Conservation (phyloP, 2,113 vertebrate species). For the Rhipidura dahli region DNA sequence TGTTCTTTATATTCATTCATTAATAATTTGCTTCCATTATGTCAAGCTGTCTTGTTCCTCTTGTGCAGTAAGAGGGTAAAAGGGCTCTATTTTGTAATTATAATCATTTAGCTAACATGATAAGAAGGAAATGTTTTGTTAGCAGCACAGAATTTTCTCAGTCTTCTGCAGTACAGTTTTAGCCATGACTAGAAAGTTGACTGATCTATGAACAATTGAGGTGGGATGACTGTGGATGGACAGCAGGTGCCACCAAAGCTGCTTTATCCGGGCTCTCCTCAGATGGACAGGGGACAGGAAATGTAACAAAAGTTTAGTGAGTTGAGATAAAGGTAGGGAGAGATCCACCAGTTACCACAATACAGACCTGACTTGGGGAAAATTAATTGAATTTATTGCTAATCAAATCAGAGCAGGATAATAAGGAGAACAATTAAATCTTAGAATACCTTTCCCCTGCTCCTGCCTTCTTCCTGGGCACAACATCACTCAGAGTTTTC, state of each 20-base stretch:
- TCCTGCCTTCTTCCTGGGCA: not conserved
- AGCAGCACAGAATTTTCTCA: not conserved
- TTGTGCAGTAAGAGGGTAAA: not conserved
- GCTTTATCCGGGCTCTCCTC: not conserved
- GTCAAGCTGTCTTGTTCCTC: not conserved
- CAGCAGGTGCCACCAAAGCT: not conserved
- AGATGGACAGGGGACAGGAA: not conserved
- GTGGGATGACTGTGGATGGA: not conserved
- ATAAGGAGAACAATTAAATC: not conserved
- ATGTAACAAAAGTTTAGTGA: not conserved
- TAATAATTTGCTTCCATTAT: not conserved
- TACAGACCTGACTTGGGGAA: not conserved
- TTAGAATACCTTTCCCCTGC: not conserved
- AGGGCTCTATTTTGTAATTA: constrained; percentile 15
- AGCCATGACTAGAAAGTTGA: not conserved
- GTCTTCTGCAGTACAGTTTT: not conserved
- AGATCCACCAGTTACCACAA: not conserved
- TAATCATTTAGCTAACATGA: not conserved
- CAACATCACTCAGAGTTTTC: not conserved
- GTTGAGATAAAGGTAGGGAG: not conserved
- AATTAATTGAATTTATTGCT: not conserved
- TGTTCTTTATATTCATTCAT: not conserved
- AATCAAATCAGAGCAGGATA: not conserved
- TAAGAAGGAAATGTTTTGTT: not conserved
- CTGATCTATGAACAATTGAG: not conserved